Percentiles rank a stretch among this genome's conserved stretches.
These are phyloP conservation scores for Butorides virescens DNA, from an alignment of 2,113 vertebrate species.

Conservation along the genomic window DNA sequence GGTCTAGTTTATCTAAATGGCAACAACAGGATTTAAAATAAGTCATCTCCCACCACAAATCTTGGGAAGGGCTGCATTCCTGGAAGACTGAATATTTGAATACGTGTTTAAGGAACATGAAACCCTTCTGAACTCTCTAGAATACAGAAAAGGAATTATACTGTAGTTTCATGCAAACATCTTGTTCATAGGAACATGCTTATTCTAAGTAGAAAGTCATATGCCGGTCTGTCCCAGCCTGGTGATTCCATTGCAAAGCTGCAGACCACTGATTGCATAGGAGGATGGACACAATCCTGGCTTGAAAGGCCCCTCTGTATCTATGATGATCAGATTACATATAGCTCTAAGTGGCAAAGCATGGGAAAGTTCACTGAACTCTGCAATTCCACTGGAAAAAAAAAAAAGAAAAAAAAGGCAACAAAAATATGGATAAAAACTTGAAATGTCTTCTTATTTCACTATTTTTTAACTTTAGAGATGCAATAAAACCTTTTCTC, in stretches of 20 bases:
- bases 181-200: not conserved
- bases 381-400: not conserved
- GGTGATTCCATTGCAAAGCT: not conserved
- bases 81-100: not conserved
- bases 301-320: not conserved
- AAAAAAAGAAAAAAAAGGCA: not conserved
- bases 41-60: not conserved
- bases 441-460: not conserved
- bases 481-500: not conserved
- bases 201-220: not conserved
- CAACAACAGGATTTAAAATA: not conserved
- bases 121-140: not conserved
- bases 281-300: not conserved
- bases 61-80: not conserved
- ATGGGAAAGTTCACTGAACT: not conserved
- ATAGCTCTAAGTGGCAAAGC: not conserved
- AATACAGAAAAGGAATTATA: not conserved
- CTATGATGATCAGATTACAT: not conserved
- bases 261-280: not conserved
- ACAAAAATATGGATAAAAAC: not conserved
- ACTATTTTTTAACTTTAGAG: not conserved
- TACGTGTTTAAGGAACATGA: not conserved
- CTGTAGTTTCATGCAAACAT: not conserved
- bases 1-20: not conserved
- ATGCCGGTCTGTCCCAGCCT: not conserved